Evolutionary conservation across 2,113 vertebrate genomes (phyloP).

Genomic region (Amblyornis subalaris): DNA sequence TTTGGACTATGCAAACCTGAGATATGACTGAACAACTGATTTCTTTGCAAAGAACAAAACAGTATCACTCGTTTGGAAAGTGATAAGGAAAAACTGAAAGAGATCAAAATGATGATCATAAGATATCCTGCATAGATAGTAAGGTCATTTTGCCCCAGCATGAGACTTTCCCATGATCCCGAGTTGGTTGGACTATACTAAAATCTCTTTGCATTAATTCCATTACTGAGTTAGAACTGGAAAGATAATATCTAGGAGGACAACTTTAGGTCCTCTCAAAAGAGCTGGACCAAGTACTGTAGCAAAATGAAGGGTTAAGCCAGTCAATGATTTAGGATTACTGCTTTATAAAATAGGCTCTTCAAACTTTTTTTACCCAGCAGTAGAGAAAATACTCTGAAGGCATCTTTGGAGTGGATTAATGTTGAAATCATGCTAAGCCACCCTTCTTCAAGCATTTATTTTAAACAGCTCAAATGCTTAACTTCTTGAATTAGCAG

Average conservation of each 20-base stretch:
- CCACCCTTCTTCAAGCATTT: conserved; percentile 10
- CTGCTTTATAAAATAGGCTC: background rate
- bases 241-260: background rate
- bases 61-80: background rate
- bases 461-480: background rate
- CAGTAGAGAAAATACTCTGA: background rate
- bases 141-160: background rate
- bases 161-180: background rate
- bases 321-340: background rate
- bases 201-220: background rate
- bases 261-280: background rate
- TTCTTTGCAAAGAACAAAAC: background rate
- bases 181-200: background rate
- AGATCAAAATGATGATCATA: background rate
- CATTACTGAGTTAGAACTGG: background rate
- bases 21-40: background rate
- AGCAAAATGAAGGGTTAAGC: background rate
- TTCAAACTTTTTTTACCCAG: background rate
- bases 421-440: conserved; percentile 15
- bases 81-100: background rate
- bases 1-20: background rate
- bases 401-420: conserved; percentile 8
- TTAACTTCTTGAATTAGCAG: conserved; percentile 7
- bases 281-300: background rate
- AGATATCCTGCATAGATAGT: background rate